Percentiles rank a stretch among this genome's conserved stretches.
Evolutionary conservation across 2,113 vertebrate genomes (phyloP).

Genomic region (Cricetomys ansorgei): DNA sequence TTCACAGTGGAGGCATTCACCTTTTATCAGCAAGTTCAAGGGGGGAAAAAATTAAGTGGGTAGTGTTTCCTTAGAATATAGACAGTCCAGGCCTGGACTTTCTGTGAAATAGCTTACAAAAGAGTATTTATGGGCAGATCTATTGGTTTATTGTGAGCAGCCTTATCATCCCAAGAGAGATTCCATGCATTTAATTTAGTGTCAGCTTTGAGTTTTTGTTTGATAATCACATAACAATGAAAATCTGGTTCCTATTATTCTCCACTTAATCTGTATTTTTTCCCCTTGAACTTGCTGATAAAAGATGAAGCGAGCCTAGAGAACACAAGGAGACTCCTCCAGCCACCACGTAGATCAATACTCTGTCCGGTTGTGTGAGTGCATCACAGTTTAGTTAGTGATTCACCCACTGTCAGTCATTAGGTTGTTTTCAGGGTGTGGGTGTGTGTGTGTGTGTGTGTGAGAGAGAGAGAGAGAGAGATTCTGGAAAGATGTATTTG

Average conservation of each 20-base stretch:
- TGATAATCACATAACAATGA: not conserved
- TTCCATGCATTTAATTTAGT: not conserved
- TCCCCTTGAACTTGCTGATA: too few species aligned
- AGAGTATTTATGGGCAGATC: not conserved
- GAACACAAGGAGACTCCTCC: not conserved
- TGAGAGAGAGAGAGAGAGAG: not conserved
- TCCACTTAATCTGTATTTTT: too few species aligned
- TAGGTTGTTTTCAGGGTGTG: not conserved
- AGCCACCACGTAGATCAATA: too few species aligned
- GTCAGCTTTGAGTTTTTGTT: not conserved
- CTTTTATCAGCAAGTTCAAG: conserved; percentile 27
- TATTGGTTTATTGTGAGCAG: not conserved
- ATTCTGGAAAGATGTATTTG: not conserved
- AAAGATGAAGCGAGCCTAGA: too few species aligned
- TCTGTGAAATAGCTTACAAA: not conserved
- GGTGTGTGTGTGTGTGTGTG: too few species aligned
- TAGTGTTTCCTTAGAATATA: not conserved
- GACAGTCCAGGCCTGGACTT: not conserved
- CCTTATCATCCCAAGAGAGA: not conserved
- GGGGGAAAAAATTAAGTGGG: not conserved
- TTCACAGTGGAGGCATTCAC: conserved; percentile 45
- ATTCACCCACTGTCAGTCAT: not conserved
- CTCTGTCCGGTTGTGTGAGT: not conserved
- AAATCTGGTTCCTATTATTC: not conserved
- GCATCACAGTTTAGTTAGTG: not conserved